A percentile compares a stretch with the other conserved stretches of the same genome.
Conservation (phyloP, 2,888 invertebrate species). For the Tineola bisselliella region DNA sequence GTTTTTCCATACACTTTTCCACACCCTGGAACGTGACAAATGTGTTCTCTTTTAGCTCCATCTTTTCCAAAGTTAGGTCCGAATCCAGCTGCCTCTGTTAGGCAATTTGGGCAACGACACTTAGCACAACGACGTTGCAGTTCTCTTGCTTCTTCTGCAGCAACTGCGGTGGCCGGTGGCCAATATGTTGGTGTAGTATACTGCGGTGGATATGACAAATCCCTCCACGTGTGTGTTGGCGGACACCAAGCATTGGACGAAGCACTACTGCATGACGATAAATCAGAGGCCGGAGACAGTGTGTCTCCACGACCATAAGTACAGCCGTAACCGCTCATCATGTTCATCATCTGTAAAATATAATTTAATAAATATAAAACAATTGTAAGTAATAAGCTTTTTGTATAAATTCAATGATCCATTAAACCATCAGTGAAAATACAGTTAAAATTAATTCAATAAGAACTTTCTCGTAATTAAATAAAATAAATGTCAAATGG, state of each 20-base stretch:
- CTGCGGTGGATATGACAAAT: constrained; percentile 53
- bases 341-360: constrained; percentile 49
- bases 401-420: background rate
- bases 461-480: background rate
- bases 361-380: no score
- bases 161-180: constrained; percentile 42
- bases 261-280: constrained; percentile 56
- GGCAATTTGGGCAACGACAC: constrained; percentile 84
- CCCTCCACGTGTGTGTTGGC: constrained; percentile 46
- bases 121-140: constrained; percentile 77
- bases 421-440: background rate
- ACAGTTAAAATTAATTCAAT: background rate
- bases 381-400: background rate
- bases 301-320: constrained; percentile 62
- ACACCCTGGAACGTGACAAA: constrained; percentile 89
- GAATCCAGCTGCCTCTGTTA: constrained; percentile 79
- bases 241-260: constrained; percentile 49
- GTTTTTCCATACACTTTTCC: constrained; percentile 92
- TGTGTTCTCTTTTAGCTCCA: constrained; percentile 81
- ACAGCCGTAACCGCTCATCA: constrained; percentile 54
- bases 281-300: constrained; percentile 54
- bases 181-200: constrained; percentile 38
- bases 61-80: constrained; percentile 79
- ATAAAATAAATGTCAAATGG: constrained; percentile 4
- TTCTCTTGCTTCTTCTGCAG: constrained; percentile 57